Base-by-base conservation (phyloP, 2,888 invertebrate species). In the Perdita meconis region DNA sequence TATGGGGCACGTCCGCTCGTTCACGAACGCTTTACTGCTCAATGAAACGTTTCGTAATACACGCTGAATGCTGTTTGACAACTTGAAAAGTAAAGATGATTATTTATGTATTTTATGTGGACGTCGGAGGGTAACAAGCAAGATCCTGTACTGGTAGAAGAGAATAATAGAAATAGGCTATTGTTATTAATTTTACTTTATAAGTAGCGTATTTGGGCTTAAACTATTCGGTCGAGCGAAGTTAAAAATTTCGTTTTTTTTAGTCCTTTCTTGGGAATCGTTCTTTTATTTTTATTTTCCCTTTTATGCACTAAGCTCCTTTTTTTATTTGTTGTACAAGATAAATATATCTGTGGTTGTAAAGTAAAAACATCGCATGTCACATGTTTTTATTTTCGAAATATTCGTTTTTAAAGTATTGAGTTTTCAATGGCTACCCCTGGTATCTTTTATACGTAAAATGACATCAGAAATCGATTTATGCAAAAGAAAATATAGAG, bases 1-100 rank as follows among this genome's bases (percentile, higher is more conserved):
- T 12, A 22, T 24, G 22, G 3, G 6, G 44, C 4, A 13, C 81
- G 84, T 83, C 78, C 79, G 80, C 78, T 78, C 73, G 63, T 55
- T 61, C 13, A 13, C 19, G 34, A 34, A n/a, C n/a, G 56, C 12
- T 57, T 57, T 42, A 22, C 51, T 19, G 50, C 8, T 57, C 36
- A 51, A 34, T 76, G 76, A 66, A 67, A 67, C 34, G 56, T 74
- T 61, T 61, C 38, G 36, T 22, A 76, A 74, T 38, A 26, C 40
- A 24, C 36, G 57, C 51, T 51, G 47, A 16, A 38, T 59, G 22
- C 10, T 8, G 24, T 26, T 55, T 56, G 42, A 30, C 56, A 22
- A 16, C 34, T 40, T 40, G 24, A 2, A 34, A 61, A 61, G 38
- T 47, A 42, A 42, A 26, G 24, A 24, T 13, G 50, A 73, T 61